Percentiles rank a stretch among this genome's conserved stretches.
phyloP scores from a whole-genome alignment of 2,797 vertebrate species.

The Acanthis flammea region DNA sequence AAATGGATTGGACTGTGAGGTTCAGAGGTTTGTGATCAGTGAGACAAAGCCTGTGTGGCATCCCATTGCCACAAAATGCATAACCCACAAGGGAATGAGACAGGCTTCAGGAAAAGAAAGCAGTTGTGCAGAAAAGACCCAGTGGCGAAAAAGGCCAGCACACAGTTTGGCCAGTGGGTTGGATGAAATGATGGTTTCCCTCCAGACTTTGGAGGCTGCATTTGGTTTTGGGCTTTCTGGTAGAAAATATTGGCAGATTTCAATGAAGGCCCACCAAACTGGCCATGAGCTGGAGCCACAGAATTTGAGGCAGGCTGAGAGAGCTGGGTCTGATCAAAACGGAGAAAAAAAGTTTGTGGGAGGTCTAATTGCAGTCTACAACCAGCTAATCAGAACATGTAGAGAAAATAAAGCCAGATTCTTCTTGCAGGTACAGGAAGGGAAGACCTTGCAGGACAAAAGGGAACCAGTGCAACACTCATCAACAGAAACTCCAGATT shows the following conservation, averaged over 20 bases:
- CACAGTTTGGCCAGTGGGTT: not conserved
- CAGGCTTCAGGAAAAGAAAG: not conserved
- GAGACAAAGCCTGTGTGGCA: not conserved
- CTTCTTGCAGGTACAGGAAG: not conserved
- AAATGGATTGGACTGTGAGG: not conserved
- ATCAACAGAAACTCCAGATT: not conserved
- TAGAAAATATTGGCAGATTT: not conserved
- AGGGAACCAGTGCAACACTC: not conserved
- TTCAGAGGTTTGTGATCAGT: not conserved
- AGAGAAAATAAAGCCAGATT: not conserved
- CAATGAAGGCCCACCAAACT: not conserved
- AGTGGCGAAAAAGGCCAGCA: not conserved
- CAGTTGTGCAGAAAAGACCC: not conserved
- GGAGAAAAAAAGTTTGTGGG: not conserved
- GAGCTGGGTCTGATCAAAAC: not conserved
- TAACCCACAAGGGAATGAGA: not conserved
- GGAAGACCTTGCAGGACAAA: not conserved
- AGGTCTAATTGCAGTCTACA: not conserved
- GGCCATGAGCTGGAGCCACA: not conserved
- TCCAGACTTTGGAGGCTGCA: not conserved
- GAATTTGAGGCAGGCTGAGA: not conserved
- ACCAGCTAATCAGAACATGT: not conserved
- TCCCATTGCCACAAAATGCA: not conserved
- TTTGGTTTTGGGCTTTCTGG: not conserved
- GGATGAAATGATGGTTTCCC: not conserved